phyloP scores from a whole-genome alignment of 2,888 invertebrate species.

The Perithous albicinctus region DNA sequence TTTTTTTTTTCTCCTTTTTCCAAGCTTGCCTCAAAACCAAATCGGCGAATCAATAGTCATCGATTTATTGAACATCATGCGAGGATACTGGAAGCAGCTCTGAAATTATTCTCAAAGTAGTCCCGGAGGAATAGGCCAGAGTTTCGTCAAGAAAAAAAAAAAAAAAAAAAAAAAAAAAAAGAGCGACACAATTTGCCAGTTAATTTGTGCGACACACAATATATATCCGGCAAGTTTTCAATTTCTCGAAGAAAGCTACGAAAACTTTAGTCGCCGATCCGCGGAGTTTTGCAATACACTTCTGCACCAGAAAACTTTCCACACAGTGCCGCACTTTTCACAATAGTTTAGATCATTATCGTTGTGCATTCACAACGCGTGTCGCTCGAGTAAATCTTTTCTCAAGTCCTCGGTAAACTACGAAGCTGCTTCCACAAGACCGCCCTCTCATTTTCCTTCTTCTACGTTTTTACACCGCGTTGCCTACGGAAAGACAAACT shows the following conservation, averaged over 20 bases:
- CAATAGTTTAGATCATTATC: slow-evolving; percentile 45
- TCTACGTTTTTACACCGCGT: slow-evolving; percentile 6
- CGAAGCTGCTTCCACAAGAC: slow-evolving; percentile 20
- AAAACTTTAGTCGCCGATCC: too few relatives aligned
- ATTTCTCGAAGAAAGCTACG: not conserved
- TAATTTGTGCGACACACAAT: not conserved
- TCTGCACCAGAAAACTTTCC: too few relatives aligned
- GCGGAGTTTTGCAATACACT: not conserved
- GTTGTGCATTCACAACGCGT: slow-evolving; percentile 18
- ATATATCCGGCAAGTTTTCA: slow-evolving; percentile 8
- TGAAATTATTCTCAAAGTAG: not conserved
- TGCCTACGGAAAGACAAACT: slow-evolving; percentile 56
- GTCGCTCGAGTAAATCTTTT: slow-evolving; percentile 59
- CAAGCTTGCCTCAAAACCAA: not conserved
- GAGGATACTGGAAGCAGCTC: not conserved
- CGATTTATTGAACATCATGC: not conserved
- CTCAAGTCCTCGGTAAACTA: slow-evolving; percentile 50
- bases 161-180: not conserved
- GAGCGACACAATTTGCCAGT: not conserved
- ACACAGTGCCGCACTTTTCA: not conserved
- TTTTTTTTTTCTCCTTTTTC: too few relatives aligned
- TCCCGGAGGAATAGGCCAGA: not conserved
- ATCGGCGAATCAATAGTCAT: not conserved
- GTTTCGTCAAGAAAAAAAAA: not conserved
- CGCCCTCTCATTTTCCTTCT: slow-evolving; percentile 26